These are phyloP conservation scores for Eupithecia pulchellata DNA, from an alignment of 2,888 invertebrate genomes.

Conservation along the genomic window DNA sequence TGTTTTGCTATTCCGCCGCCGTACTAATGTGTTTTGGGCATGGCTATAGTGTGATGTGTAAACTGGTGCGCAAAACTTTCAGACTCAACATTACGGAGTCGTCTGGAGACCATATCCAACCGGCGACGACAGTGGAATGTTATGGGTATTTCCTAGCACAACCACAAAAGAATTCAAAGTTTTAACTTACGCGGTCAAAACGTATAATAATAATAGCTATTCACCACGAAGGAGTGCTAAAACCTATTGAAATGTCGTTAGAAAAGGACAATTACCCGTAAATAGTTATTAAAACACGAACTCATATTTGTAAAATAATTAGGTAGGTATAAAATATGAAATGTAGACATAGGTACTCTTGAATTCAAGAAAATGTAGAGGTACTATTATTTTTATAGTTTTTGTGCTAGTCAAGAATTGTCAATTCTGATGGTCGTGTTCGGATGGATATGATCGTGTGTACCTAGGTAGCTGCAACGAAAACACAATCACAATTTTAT, in stretches of 20 bases:
- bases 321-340: too few relatives aligned
- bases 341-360: too few relatives aligned
- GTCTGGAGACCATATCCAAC: not conserved
- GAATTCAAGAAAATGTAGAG: too few relatives aligned
- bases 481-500: not conserved
- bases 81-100: not conserved
- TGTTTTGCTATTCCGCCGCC: constrained; percentile 8
- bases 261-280: too few relatives aligned
- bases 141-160: not conserved
- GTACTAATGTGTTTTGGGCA: not conserved
- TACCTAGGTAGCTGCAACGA: not conserved
- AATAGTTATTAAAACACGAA: too few relatives aligned
- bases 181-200: not conserved
- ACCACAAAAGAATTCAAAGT: not conserved
- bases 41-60: not conserved
- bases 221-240: too few relatives aligned
- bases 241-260: too few relatives aligned
- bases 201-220: too few relatives aligned
- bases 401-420: too few relatives aligned
- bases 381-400: too few relatives aligned
- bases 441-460: not conserved
- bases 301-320: too few relatives aligned
- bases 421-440: too few relatives aligned
- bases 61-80: not conserved
- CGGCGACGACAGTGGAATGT: not conserved